Percentiles rank a stretch among this genome's conserved stretches.
phyloP scores from a whole-genome alignment of 2,888 invertebrate species.

The Hirtodrosophila histrioides region DNA sequence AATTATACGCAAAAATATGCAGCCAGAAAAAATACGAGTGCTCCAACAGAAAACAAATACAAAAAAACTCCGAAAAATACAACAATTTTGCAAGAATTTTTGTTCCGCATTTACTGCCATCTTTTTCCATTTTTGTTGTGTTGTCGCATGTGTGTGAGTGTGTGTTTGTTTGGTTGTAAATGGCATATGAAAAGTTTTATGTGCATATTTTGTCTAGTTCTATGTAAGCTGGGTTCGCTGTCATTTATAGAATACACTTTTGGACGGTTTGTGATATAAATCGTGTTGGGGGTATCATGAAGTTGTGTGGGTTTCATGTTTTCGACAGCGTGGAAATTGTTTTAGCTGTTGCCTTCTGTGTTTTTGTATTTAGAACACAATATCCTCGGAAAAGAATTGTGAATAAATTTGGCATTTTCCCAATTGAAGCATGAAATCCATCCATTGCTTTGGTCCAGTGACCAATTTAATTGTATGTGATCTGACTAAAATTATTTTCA shows the following conservation, averaged over 20 bases:
- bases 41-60: constrained; percentile 2
- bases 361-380: too few species aligned
- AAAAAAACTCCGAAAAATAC: constrained; percentile 18
- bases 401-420: too few species aligned
- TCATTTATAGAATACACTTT: constrained; percentile 20
- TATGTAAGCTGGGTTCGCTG: constrained; percentile 12
- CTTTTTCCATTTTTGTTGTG: constrained; percentile 30
- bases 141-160: constrained; percentile 3
- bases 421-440: too few species aligned
- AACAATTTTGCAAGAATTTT: constrained; percentile 30
- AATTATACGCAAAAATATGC: constrained; percentile 73
- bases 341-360: constrained; percentile 2
- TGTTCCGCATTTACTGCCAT: constrained; percentile 37
- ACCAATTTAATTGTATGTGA: too few species aligned
- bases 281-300: constrained; percentile 6
- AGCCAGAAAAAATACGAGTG: constrained; percentile 33
- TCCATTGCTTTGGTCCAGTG: too few species aligned
- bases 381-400: too few species aligned
- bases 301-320: constrained; percentile 11
- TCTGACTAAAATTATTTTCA: too few species aligned
- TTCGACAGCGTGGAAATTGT: constrained; percentile 28
- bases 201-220: constrained; percentile 56
- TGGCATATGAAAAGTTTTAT: constrained; percentile 65
- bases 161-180: constrained; percentile 40
- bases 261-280: constrained; percentile 32